Conservation (phyloP, 2,797 vertebrate species). For the Sibirionetta formosa region DNA sequence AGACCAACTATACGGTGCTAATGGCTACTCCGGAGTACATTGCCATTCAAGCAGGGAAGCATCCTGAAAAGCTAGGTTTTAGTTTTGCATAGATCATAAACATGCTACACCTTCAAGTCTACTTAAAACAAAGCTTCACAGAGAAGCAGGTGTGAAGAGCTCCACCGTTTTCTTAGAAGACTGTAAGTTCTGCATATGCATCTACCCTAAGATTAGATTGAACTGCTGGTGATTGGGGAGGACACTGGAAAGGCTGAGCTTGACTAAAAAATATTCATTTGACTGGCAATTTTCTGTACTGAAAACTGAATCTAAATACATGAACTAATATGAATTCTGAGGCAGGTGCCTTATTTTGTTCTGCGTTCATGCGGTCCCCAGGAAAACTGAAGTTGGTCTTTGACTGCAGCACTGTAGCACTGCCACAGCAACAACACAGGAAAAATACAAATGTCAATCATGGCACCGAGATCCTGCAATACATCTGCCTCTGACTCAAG, state of each 20-base stretch:
- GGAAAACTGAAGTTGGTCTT: neutral
- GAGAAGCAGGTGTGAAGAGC: neutral
- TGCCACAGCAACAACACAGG: neutral
- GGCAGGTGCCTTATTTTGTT: neutral
- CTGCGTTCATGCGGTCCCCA: neutral
- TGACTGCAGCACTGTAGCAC: neutral
- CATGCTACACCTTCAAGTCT: neutral
- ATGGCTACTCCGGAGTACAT: fast-evolving
- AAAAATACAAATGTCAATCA: neutral
- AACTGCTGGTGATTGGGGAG: neutral
- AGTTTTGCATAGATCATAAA: neutral
- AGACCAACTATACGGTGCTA: neutral
- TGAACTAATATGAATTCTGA: neutral
- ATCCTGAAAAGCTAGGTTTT: neutral
- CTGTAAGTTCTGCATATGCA: neutral
- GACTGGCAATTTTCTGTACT: neutral
- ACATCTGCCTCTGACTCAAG: constrained; percentile 17
- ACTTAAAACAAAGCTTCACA: neutral
- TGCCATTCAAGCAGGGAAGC: neutral
- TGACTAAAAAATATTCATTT: neutral
- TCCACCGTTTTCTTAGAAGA: neutral
- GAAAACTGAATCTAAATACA: constrained; percentile 3
- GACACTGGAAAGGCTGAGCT: neutral
- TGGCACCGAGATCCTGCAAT: neutral
- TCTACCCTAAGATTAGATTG: neutral